Base-by-base conservation (phyloP, 2,888 invertebrate genomes). In the Dendrolimus houi region DNA sequence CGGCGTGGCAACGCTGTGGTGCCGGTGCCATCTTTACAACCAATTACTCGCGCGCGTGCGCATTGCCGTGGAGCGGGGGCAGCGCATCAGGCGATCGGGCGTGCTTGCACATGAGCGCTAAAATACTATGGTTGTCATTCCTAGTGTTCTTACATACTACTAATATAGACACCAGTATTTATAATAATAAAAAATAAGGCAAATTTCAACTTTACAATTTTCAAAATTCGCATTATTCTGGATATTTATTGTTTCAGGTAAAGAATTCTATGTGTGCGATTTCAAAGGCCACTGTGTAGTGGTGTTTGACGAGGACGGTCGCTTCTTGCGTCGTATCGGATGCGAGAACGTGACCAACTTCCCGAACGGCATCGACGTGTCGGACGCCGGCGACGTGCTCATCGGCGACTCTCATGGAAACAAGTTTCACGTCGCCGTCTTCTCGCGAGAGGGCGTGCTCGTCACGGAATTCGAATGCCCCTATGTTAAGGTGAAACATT, bases 221-320 rank as follows among this genome's bases (percentile, higher is more conserved):
- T 29, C 29, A 6, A 29, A 29, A 29, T 29, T 29, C 29, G 6
- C 29, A 6, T 29, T 29, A 29, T 29, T 29, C 6, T 29, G 29
- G 29, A 2, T 29, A 6, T 29, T 29, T 29, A 47, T 42, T 41
- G 54, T 79, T 78, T 40, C 83, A 96, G 96, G 96, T 74, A 96
- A 95, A 79, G 96, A 97, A 84, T 98, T 97, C 84, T 99, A 97
- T 87, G 97, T 99, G 61, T 99, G 98, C 86, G 98, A 99, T 88
- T 99, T 98, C 86, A 99, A 99, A 88, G 98, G 98, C 57, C 98
- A 98, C 89, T 98, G 98, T 85, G 98, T 98, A 57, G 98, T 98
- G 41, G 98, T 98, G 55, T 98, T 98, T 83, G 96, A 95, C 79
- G 97, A 98, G 80, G 96, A 96, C 64, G 98, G 98, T 59, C 94